Conservation (phyloP, 2,797 vertebrate genomes). For the Ctenopoma kingsleyae region DNA sequence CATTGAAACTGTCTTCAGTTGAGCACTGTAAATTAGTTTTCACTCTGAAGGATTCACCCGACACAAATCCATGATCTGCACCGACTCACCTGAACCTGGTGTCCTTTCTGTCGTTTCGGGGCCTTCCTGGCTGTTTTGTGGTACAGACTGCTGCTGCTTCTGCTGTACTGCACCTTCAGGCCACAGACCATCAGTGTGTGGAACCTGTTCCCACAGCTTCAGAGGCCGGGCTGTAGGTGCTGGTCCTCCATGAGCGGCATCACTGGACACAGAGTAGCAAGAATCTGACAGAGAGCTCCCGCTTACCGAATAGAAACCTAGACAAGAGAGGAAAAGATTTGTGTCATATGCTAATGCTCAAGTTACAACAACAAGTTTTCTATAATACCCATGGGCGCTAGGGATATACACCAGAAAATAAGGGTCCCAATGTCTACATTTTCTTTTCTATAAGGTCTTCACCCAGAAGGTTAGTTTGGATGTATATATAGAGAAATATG, state of each 20-base stretch:
- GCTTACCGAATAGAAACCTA: constrained; percentile 88
- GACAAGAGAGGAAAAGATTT: constrained; percentile 11
- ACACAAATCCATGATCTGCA: not conserved
- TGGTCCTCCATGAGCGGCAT: constrained; percentile 71
- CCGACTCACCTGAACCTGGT: constrained; percentile 81
- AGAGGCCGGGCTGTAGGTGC: constrained; percentile 58
- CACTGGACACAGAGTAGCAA: constrained; percentile 88
- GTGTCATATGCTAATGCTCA: not conserved
- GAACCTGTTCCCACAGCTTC: constrained; percentile 76
- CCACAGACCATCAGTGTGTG: constrained; percentile 81
- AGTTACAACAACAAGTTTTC: not conserved
- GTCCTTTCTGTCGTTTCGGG: constrained; percentile 61
- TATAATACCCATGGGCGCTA: not conserved
- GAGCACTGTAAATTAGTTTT: not conserved
- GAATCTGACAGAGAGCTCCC: constrained; percentile 90
- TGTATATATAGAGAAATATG: constrained; percentile 3
- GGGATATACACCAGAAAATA: not conserved
- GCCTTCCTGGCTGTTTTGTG: constrained; percentile 54
- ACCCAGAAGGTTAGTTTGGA: constrained; percentile 3
- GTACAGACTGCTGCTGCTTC: constrained; percentile 51
- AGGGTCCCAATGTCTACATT: not conserved
- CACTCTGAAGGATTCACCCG: not conserved
- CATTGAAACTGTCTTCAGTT: not conserved
- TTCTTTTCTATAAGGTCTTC: no score
- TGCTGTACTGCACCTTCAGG: constrained; percentile 72